These are phyloP conservation scores for Aporophyla nigra DNA, from an alignment of 2,888 invertebrate genomes.

Conservation along the genomic window DNA sequence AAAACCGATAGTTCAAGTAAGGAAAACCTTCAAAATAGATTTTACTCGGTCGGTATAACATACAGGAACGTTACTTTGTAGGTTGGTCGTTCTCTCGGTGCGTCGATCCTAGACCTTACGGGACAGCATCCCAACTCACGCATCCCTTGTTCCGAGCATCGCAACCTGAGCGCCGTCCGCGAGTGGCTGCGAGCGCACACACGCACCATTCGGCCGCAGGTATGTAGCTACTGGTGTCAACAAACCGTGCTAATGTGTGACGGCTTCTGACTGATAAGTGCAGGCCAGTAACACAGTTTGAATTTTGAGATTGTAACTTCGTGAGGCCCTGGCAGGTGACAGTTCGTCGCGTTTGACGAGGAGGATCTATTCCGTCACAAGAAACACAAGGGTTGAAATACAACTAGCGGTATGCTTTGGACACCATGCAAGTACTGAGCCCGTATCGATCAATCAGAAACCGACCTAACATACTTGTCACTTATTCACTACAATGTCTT, in stretches of 20 bases:
- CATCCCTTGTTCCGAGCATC: conserved; percentile 95
- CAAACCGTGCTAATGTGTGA: background rate
- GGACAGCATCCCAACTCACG: conserved; percentile 96
- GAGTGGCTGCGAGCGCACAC: conserved; percentile 91
- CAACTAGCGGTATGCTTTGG: background rate
- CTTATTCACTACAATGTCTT: background rate
- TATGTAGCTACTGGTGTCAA: conserved; percentile 58
- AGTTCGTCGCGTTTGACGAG: background rate
- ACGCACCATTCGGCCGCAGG: conserved; percentile 84
- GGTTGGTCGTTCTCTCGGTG: conserved; percentile 96
- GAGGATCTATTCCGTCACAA: background rate
- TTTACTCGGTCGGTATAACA: background rate
- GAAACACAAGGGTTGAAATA: background rate
- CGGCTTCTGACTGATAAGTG: conserved; percentile 13
- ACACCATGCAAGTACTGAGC: background rate
- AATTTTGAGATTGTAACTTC: background rate
- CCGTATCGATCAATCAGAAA: conserved; percentile 16
- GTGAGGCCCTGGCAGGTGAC: background rate
- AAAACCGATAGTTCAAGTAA: background rate
- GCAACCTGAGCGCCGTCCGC: conserved; percentile 92
- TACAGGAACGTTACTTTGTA: conserved; percentile 72
- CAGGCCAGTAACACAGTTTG: background rate
- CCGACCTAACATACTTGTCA: conserved; percentile 1
- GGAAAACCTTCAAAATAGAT: background rate
- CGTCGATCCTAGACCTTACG: conserved; percentile 96